Evolutionary conservation across 35 echinoderm and acorn worm species (phyloP).

Genomic region (Apostichopus californicus): DNA sequence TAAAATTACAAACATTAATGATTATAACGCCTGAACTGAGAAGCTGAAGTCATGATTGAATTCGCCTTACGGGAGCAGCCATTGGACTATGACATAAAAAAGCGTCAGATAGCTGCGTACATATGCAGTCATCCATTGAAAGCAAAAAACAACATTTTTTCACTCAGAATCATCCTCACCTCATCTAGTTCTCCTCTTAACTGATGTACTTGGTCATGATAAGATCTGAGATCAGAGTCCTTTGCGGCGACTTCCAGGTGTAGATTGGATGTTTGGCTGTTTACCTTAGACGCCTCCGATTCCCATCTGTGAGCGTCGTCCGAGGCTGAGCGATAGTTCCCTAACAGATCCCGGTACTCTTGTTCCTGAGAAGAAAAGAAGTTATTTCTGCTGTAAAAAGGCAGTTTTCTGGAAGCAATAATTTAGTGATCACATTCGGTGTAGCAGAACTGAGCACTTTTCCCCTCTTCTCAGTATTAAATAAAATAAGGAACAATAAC

Average conservation of each 20-base stretch:
- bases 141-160: no score
- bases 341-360: conserved; percentile 87
- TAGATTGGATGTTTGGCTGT: conserved; percentile 54
- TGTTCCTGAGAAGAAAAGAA: conserved; percentile 50
- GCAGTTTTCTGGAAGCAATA: not conserved
- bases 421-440: not conserved
- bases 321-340: conserved; percentile 81
- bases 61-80: no score
- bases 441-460: not conserved
- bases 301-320: conserved; percentile 89
- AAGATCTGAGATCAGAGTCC: conserved; percentile 67
- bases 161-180: conserved; percentile 19
- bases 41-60: no score
- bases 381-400: not conserved
- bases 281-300: conserved; percentile 73
- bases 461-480: no score
- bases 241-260: conserved; percentile 84
- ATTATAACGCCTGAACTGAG: no score
- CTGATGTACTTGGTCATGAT: conserved; percentile 45
- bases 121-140: no score
- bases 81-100: no score
- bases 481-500: no score
- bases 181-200: conserved; percentile 78
- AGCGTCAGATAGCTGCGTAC: no score
- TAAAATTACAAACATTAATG: no score